phyloP scores from a whole-genome alignment of 2,797 vertebrate species.

The Coranthus polyacanthus region DNA sequence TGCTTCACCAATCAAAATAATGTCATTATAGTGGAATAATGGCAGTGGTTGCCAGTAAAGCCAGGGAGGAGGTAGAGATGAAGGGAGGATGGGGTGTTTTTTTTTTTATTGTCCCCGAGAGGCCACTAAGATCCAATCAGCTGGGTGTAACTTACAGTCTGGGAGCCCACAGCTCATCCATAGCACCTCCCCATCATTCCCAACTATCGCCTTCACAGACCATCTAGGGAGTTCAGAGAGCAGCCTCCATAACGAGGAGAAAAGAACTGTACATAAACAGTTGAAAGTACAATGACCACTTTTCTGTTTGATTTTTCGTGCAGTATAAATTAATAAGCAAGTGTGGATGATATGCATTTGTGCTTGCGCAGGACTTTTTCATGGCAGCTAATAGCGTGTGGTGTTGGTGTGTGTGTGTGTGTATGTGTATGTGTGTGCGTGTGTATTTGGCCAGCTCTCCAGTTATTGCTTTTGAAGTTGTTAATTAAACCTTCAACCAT shows the following conservation, averaged over 20 bases:
- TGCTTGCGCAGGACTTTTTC: slow-evolving; percentile 56
- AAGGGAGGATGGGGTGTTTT: slow-evolving; percentile 56
- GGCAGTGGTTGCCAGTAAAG: slow-evolving; percentile 50
- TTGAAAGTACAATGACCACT: slow-evolving; percentile 43
- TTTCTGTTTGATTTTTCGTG: slow-evolving; percentile 46
- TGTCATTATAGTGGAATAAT: slow-evolving; percentile 70
- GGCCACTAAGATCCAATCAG: slow-evolving; percentile 65
- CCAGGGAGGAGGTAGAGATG: slow-evolving; percentile 24
- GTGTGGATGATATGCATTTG: slow-evolving; percentile 49
- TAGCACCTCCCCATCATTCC: slow-evolving; percentile 40
- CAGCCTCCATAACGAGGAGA: slow-evolving; percentile 42
- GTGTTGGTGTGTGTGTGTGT: slow-evolving; percentile 32
- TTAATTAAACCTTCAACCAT: slow-evolving; percentile 85
- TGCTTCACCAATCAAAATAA: slow-evolving; percentile 80
- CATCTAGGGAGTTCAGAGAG: slow-evolving; percentile 37
- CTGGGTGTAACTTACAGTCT: slow-evolving; percentile 63
- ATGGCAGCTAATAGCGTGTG: slow-evolving; percentile 44
- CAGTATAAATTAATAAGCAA: slow-evolving; percentile 52
- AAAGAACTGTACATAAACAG: slow-evolving; percentile 36
- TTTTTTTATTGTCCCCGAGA: slow-evolving; percentile 58
- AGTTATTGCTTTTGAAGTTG: slow-evolving; percentile 83
- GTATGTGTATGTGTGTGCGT: slow-evolving; percentile 27
- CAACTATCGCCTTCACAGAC: slow-evolving; percentile 53
- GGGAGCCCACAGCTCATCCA: slow-evolving; percentile 47
- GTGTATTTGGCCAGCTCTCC: slow-evolving; percentile 72